Percentiles rank a stretch among this genome's conserved stretches.
Evolutionary conservation across 2,113 vertebrate genomes (phyloP).

Genomic region (Haemorhous mexicanus): DNA sequence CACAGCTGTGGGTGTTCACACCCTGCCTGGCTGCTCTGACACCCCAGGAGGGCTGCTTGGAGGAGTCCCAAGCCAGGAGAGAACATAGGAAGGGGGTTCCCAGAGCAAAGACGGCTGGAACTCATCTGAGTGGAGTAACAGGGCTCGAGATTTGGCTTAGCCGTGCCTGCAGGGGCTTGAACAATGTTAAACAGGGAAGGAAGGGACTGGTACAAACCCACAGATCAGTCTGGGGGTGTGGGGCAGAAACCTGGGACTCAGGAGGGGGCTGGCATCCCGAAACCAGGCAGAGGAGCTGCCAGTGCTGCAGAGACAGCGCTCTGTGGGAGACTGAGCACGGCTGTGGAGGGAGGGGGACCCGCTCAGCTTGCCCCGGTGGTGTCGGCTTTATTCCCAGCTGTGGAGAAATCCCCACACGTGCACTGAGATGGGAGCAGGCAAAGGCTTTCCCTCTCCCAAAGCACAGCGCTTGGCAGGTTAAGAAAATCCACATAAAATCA

Average conservation of each 20-base stretch:
- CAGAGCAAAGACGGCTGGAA: neutral
- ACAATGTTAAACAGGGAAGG: fast-evolving
- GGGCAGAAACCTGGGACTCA: neutral
- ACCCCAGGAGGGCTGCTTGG: neutral
- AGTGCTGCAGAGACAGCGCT: neutral
- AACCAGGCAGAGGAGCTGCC: neutral
- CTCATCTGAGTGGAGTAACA: neutral
- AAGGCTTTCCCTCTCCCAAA: neutral
- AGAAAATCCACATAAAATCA: fast-evolving
- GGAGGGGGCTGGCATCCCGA: fast-evolving
- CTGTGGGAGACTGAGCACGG: neutral
- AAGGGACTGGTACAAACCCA: fast-evolving
- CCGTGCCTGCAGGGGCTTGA: fast-evolving
- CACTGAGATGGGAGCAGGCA: neutral
- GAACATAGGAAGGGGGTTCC: neutral
- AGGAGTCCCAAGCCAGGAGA: neutral
- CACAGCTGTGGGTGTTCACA: neutral
- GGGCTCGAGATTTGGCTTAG: neutral
- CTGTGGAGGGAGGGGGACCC: neutral
- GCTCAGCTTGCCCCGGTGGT: neutral
- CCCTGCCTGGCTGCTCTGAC: neutral
- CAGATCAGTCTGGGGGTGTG: neutral
- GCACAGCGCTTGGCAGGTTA: neutral
- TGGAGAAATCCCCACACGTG: neutral
- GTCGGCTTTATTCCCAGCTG: neutral